Base-by-base conservation (phyloP, 2,888 invertebrate genomes). In the Patella depressa region DNA sequence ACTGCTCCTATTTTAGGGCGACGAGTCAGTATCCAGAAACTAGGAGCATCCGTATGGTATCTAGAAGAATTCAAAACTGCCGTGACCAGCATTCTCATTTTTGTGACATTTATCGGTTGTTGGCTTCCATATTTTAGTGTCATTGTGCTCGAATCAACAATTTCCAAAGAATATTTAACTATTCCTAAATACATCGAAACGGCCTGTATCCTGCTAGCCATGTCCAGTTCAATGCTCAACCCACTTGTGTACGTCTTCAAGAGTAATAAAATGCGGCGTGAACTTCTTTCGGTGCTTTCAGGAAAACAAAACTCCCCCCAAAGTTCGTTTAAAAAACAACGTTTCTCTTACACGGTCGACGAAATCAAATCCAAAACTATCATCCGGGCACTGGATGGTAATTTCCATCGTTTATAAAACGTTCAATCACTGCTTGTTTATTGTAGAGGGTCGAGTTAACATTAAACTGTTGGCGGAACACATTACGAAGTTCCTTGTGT, bases 51-150 rank as follows among this genome's bases (percentile, higher is more conserved):
- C 3, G 78, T 88, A 19, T 89, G 95, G 88, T 96, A 96, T 83
- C 93, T 96, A 76, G 97, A 97, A 90, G 97, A 97, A 92, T 96
- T 96, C 84, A 94, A 96, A 83, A 96, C 97, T 2, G 97, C 96
- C 12, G 95, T 96, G 83, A 96, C 97, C 75, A 96, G 96, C 88
- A 94, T 95, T 73, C 91, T 96, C 81, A 96, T 96, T 81, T 94
- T 95, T 88, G 93, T 95, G 59, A 95, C 96, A 92, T 94, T 93
- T 75, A 90, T 93, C 15, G 90, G 93, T 59, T 94, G 94, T 86
- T 94, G 94, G 94, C 90, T 93, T 19, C 93, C 94, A 0, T 93
- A 93, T 86, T 89, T 90, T 79, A 84, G 85, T 14, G 84, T 88
- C 57, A 86, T 87, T 73, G 82, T 85, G 55, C 76, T 86, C 45